Evolutionary conservation across 2,113 vertebrate genomes (phyloP), one percentile per base, ranked within the genome.

Genomic region (Triplophysa siluroides): DNA sequence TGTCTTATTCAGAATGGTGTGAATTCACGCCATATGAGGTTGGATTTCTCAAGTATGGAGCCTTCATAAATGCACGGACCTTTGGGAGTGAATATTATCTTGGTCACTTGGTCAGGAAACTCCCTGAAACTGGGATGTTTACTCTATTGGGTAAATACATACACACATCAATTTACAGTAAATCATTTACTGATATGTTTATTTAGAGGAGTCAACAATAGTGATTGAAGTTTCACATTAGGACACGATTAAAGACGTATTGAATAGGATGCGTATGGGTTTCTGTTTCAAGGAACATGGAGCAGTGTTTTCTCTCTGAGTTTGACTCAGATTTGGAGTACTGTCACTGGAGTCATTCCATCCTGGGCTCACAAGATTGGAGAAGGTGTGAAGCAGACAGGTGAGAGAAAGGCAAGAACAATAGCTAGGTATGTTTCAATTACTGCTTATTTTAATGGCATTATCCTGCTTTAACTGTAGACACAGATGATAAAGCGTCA

Each of bases 1-100:
- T 50, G 58, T 54, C 13, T 81, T 71, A 10, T 47, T 71, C 84
- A 97, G 95, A 96, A 86, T 97, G 95, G 95, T 86, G 91, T 0
- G 94, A 97, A 69, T 97, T 97, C 83, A 95, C 94, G 21, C 96
- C 96, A 38, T 96, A 94, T 0, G 96, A 97, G 76, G 94, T 97
- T 0, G 88, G 95, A 54, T 86, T 97, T 38, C 91, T 90, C 45
- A 97, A 96, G 87, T 97, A 97, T 0, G 95, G 96, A 2, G 92
- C 88, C 0, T 95, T 92, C 73, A 89, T 97, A 77, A 89, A 65
- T 19, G 73, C 93, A 1, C 92, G 95, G 72, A 89, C 94, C 84
- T 97, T 97, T 14, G 95, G 95, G 74, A 95, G 94, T 0, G 87
- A 95, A 78, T 97, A 95, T 91, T 96, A 94, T 88, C 94, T 97